Conservation (phyloP, 2,113 vertebrate species). For the Spizaetus ornatus region DNA sequence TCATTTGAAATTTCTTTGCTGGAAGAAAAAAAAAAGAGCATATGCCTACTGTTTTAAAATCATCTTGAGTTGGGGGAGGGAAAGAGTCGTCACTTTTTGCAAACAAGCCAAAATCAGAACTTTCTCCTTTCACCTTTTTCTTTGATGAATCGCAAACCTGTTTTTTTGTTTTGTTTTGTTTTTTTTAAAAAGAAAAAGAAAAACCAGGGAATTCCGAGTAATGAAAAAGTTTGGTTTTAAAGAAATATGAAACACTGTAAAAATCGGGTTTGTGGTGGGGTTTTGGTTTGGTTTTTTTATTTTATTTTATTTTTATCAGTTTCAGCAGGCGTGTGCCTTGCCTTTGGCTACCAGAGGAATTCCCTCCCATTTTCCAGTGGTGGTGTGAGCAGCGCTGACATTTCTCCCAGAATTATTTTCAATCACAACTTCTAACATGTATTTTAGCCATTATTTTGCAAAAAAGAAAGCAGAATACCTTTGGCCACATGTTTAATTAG, state of each 20-base stretch:
- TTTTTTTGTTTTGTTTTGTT: no score
- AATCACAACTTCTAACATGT: not conserved
- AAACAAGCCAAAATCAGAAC: not conserved
- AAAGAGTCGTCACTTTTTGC: not conserved
- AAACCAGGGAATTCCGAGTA: not conserved
- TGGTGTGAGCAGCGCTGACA: not conserved
- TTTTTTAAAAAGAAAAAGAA: not conserved
- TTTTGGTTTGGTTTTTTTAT: no score
- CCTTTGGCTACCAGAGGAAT: not conserved
- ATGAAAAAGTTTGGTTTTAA: not conserved
- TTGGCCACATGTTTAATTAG: not conserved
- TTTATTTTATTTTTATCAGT: not conserved
- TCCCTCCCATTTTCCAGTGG: not conserved
- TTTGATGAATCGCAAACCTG: not conserved
- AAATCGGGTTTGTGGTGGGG: fast-evolving
- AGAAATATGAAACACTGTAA: not conserved
- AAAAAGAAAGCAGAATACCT: not conserved
- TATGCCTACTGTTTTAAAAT: not conserved
- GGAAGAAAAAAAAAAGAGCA: not conserved
- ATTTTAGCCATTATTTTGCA: not conserved
- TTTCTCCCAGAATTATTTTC: not conserved
- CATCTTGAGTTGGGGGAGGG: fast-evolving
- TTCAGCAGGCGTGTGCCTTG: not conserved
- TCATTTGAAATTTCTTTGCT: not conserved
- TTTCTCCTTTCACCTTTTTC: not conserved